Conservation (phyloP, 2,113 vertebrate genomes). For the Gopherus evgoodei region DNA sequence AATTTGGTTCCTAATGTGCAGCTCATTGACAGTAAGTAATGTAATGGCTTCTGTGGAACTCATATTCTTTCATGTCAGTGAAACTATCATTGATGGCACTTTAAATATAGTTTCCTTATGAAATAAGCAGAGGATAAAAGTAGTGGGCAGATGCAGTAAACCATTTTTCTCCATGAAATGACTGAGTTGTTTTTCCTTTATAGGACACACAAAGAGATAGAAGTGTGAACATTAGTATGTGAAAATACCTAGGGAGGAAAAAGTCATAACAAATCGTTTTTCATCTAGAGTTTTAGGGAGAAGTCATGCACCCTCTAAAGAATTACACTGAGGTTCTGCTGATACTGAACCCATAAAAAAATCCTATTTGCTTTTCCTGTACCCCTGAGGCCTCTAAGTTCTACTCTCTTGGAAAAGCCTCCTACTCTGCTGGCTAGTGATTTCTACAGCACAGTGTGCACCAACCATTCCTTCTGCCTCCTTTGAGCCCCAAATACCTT, state of each 20-base stretch:
- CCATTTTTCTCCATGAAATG: neutral
- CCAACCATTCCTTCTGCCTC: neutral
- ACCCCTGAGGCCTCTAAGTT: neutral
- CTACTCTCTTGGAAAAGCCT: neutral
- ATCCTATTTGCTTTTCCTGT: neutral
- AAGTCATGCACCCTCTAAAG: neutral
- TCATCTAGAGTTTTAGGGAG: neutral
- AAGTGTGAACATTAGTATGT: neutral
- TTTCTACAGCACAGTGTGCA: neutral
- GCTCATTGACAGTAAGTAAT: neutral
- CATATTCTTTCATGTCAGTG: neutral
- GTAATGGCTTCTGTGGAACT: neutral
- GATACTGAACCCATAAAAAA: neutral
- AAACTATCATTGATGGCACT: constrained; percentile 12
- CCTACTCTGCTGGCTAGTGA: neutral
- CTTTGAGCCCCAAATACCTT: neutral
- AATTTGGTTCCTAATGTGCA: neutral
- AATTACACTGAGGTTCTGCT: neutral
- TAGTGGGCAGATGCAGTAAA: neutral
- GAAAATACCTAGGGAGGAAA: neutral
- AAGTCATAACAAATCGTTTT: neutral
- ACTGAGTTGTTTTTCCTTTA: neutral
- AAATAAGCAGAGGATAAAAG: neutral
- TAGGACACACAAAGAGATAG: neutral
- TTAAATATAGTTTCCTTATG: neutral